phyloP scores from a whole-genome alignment of 1,140 invertebrate species.

The Rhopalosiphum padi region DNA sequence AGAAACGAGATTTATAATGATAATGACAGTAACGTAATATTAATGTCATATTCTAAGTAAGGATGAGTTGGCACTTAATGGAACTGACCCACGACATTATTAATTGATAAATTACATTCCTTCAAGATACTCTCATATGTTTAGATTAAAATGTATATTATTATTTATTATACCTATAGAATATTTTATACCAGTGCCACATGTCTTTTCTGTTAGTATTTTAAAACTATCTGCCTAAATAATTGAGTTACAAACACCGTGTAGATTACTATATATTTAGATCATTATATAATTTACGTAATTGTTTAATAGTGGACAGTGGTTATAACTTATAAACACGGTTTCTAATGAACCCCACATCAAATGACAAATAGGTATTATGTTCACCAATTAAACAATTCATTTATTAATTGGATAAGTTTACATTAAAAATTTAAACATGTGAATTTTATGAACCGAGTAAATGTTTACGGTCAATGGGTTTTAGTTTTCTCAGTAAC shows the following conservation, averaged over 20 bases:
- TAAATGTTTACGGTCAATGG: background rate
- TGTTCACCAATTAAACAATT: conserved; percentile 3
- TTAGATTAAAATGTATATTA: background rate
- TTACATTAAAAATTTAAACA: background rate
- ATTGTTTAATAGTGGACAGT: background rate
- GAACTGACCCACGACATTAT: background rate
- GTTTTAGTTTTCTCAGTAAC: background rate
- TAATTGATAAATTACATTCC: conserved; percentile 13
- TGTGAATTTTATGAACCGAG: background rate
- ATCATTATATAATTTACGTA: background rate
- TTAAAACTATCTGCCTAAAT: background rate
- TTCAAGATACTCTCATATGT: background rate
- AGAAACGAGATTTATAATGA: background rate
- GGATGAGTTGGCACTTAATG: background rate
- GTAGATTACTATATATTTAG: background rate
- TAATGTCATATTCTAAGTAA: background rate
- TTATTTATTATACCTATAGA: background rate
- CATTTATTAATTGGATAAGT: background rate
- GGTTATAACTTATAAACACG: background rate
- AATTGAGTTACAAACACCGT: background rate
- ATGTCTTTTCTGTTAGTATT: background rate
- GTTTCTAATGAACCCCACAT: conserved; percentile 24
- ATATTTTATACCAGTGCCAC: background rate
- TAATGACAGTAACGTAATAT: background rate
- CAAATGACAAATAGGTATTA: background rate